Percentiles rank a stretch among this genome's conserved stretches.
Conservation (phyloP, 2,113 vertebrate species). For the Tachysurus fulvidraco region DNA sequence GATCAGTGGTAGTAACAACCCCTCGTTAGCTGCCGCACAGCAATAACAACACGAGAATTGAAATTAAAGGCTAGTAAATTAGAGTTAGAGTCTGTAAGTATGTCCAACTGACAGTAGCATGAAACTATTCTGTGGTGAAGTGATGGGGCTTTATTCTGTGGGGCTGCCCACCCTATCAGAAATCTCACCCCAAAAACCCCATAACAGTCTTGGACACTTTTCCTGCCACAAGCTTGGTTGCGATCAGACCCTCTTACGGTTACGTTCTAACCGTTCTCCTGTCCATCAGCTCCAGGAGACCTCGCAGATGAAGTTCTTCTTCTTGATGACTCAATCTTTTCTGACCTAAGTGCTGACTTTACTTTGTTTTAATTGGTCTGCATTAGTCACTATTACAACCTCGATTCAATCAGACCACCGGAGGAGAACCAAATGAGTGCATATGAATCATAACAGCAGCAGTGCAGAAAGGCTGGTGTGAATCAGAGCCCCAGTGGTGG, state of each 20-base stretch:
- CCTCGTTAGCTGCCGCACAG: too few species aligned
- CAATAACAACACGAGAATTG: too few species aligned
- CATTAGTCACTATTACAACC: constrained; percentile 39
- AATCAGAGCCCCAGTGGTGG: constrained; percentile 27
- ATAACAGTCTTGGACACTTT: background rate
- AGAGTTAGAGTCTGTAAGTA: too few species aligned
- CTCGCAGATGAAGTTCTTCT: background rate
- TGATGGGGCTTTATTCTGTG: too few species aligned
- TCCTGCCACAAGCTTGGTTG: background rate
- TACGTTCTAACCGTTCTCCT: background rate
- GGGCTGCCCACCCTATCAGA: too few species aligned
- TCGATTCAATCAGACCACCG: constrained; percentile 35
- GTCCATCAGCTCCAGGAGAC: background rate
- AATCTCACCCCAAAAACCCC: background rate
- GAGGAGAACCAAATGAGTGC: constrained; percentile 34
- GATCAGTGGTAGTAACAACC: too few species aligned
- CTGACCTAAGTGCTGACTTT: constrained; percentile 16
- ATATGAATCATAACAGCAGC: constrained; percentile 49
- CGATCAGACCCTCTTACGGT: too few species aligned
- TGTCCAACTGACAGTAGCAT: too few species aligned
- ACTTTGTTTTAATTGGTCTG: constrained; percentile 35
- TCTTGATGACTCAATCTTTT: background rate
- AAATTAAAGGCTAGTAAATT: too few species aligned
- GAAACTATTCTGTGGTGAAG: too few species aligned
- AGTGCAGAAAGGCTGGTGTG: constrained; percentile 25